phyloP scores from a whole-genome alignment of 2,113 vertebrate species.

The Crotalus helleri region DNA sequence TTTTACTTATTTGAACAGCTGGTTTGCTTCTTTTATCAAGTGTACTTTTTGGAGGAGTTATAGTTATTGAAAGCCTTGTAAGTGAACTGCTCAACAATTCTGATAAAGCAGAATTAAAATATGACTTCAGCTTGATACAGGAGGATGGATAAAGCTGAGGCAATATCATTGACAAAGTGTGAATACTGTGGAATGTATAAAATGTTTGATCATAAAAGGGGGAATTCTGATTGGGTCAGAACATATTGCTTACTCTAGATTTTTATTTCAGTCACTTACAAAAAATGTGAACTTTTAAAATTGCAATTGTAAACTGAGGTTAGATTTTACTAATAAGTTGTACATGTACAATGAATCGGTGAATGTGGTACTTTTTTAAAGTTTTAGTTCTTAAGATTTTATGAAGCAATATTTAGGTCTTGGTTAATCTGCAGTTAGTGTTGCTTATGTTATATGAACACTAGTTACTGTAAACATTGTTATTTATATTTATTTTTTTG shows the following conservation, averaged over 20 bases:
- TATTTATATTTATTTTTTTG: not conserved
- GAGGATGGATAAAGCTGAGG: not conserved
- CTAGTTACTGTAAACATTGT: not conserved
- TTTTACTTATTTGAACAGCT: constrained; percentile 14
- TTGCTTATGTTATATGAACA: not conserved
- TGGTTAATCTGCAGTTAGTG: not conserved
- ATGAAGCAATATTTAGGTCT: not conserved
- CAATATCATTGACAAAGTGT: not conserved
- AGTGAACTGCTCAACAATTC: constrained; percentile 4
- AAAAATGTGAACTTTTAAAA: not conserved
- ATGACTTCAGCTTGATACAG: not conserved
- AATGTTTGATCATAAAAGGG: not conserved
- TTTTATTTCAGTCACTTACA: not conserved
- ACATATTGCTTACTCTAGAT: not conserved
- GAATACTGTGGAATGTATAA: not conserved
- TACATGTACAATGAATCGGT: not conserved
- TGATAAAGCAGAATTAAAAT: constrained; percentile 1
- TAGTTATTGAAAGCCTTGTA: not conserved
- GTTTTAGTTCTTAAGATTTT: not conserved
- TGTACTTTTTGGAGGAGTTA: not conserved
- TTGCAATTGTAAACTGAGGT: not conserved
- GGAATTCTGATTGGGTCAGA: not conserved
- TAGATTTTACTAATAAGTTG: not conserved
- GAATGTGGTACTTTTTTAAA: not conserved
- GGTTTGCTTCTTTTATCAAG: constrained; percentile 16